Percentiles rank a stretch among this genome's conserved stretches.
Evolutionary conservation across 2,888 invertebrate species (phyloP).

Genomic region (Stramonita haemastoma): DNA sequence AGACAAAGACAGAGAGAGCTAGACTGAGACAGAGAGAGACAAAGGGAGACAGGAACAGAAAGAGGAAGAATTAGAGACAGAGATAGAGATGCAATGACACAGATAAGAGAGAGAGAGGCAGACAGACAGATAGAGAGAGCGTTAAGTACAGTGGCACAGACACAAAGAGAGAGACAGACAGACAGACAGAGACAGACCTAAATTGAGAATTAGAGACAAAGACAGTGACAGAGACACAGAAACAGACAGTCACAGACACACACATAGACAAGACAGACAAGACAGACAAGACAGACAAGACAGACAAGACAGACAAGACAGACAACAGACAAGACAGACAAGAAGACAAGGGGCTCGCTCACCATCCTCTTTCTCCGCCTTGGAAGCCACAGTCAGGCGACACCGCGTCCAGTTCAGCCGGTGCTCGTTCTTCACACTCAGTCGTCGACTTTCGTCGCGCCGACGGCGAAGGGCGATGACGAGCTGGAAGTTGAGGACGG

Average conservation of each 20-base stretch:
- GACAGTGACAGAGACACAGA: background rate
- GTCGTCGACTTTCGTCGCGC: conserved; percentile 44
- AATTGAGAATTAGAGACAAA: background rate
- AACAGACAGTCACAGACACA: background rate
- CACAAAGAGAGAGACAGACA: too few species aligned
- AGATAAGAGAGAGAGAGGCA: background rate
- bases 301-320: too few species aligned
- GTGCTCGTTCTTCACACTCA: conserved; percentile 50
- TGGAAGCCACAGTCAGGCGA: background rate
- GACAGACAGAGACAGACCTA: too few species aligned
- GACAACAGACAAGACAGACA: too few species aligned
- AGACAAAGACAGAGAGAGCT: too few species aligned
- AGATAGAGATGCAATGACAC: background rate
- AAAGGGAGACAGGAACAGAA: too few species aligned
- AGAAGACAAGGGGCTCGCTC: too few species aligned
- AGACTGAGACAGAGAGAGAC: too few species aligned
- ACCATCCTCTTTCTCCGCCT: conserved; percentile 38
- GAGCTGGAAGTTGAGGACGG: conserved; percentile 51
- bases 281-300: too few species aligned
- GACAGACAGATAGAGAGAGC: background rate
- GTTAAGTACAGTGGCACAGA: too few species aligned
- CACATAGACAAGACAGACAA: background rate
- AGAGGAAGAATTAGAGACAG: background rate
- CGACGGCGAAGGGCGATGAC: conserved; percentile 50
- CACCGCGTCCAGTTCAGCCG: conserved; percentile 24